These are phyloP conservation scores for Caenorhabditis remanei DNA, from an alignment of 1,140 invertebrate genomes.

Conservation along the genomic window DNA sequence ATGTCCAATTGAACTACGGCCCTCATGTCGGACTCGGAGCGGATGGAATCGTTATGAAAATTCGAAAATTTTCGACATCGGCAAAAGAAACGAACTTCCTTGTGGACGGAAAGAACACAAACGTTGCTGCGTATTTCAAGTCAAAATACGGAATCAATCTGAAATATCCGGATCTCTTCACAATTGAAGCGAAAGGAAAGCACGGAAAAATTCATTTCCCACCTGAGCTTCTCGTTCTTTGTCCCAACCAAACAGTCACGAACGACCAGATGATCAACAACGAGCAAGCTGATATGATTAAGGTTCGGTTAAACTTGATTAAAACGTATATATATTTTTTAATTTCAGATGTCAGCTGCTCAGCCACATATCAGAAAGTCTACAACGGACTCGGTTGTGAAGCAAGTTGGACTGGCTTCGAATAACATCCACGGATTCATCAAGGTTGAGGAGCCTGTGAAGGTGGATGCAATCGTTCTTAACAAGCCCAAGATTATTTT, in stretches of 20 bases:
- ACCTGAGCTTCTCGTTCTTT: not conserved
- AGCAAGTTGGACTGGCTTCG: constrained; percentile 2
- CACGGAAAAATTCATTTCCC: constrained; percentile 21
- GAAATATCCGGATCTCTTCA: constrained; percentile 12
- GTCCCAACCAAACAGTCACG: not conserved
- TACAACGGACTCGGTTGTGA: not conserved
- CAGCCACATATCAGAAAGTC: constrained; percentile 1
- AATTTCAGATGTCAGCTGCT: constrained; percentile 25
- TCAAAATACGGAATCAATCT: constrained; percentile 37
- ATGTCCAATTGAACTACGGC: not conserved
- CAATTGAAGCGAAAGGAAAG: constrained; percentile 27
- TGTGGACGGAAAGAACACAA: not conserved
- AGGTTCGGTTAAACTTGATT: not conserved
- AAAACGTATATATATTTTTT: not conserved
- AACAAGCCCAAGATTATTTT: constrained; percentile 9
- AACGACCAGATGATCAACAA: constrained; percentile 49
- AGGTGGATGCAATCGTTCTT: not conserved
- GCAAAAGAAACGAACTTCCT: not conserved
- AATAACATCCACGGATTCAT: constrained; percentile 40
- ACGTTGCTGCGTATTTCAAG: not conserved
- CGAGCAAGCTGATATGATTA: constrained; percentile 40
- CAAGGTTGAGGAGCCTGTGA: constrained; percentile 17
- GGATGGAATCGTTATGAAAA: constrained; percentile 24
- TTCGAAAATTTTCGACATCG: not conserved
- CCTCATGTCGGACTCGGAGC: not conserved